Base-by-base conservation (phyloP, 2,888 invertebrate genomes). In the Chymomyza procnemis region DNA sequence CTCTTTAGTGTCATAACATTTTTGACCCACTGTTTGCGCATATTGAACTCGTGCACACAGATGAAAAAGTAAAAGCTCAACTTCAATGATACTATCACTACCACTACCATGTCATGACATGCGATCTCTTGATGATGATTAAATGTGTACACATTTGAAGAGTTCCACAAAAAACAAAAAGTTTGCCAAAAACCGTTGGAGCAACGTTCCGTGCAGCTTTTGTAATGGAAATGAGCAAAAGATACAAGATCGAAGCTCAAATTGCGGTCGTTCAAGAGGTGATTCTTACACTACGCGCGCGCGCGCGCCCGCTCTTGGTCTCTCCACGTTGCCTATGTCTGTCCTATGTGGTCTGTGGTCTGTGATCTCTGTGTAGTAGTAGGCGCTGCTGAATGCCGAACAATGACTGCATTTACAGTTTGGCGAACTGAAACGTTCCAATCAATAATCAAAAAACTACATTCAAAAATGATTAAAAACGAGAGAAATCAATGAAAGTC, bases 401-500 rank as follows among this genome's bases (percentile, higher is more conserved):
- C 50, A 19, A 19, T 5, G 18, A 56, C 26, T 56, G 56, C 56
- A 56, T 56, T 56, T 56, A 56, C 56, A 56, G 56, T 56, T 56
- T 56, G 30, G 56, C 56, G 56, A 56, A 34, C 18, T 50, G 34
- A 41, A 41, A 12, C 34, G 34, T 41, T 41, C 34, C 34, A 41
- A 41, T 41, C 34, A 41, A 41, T 41, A 50, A 69, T 54, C 21
- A 70, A 50, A 80, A 82, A 52, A n/a, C n/a, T 50, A 50, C 54
- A 21, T 14, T 54, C 18, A 73, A 75, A 76, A 82, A 78, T 78
- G 67, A 80, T 84, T 81, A 81, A 68, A 73, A 83, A 83, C 78
- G n/a, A 78, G 84, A 80, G 80, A 80, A 80, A 80, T 80, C 83
- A 80, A 80, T 80, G 80, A 80, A 80, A 82, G 80, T 73, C 72